phyloP scores from a whole-genome alignment of 2,113 vertebrate genomes.

The Tachysurus vachellii region DNA sequence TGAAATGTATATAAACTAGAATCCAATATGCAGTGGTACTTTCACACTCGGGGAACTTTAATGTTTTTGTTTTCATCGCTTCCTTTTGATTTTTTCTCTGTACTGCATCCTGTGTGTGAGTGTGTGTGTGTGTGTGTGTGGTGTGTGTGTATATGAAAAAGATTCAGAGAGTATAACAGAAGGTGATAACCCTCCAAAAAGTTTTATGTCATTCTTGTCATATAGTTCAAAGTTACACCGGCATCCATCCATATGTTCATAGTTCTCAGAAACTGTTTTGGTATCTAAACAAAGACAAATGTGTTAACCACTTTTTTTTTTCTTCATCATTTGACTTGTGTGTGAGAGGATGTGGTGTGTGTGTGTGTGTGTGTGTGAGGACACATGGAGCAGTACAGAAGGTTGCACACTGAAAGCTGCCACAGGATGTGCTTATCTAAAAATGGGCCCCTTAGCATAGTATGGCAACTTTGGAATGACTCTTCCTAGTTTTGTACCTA shows the following conservation, averaged over 20 bases:
- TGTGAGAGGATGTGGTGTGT: conserved; percentile 54
- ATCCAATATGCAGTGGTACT: neutral
- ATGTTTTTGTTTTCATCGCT: conserved; percentile 11
- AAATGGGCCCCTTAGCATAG: conserved; percentile 47
- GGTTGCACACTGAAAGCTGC: conserved; percentile 49
- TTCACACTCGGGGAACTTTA: conserved; percentile 1
- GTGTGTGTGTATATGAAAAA: neutral
- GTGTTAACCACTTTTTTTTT: conserved; percentile 46
- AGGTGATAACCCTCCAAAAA: neutral
- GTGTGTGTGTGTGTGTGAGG: conserved; percentile 41
- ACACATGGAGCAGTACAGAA: conserved; percentile 48
- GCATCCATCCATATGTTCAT: conserved; percentile 25
- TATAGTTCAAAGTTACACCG: conserved; percentile 18
- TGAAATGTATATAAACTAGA: neutral
- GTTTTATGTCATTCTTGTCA: conserved; percentile 22
- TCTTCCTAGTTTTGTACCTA: conserved; percentile 24
- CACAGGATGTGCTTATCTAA: conserved; percentile 58
- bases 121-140: neutral
- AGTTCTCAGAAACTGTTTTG: conserved; percentile 33
- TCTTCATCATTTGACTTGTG: conserved; percentile 37
- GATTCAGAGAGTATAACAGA: neutral
- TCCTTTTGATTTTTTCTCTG: neutral
- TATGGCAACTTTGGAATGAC: conserved; percentile 32
- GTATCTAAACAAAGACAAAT: conserved; percentile 43
- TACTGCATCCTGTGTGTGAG: conserved; percentile 31